These are phyloP conservation scores for Prunella himalayana DNA, from an alignment of 2,113 vertebrate species.

Conservation along the genomic window DNA sequence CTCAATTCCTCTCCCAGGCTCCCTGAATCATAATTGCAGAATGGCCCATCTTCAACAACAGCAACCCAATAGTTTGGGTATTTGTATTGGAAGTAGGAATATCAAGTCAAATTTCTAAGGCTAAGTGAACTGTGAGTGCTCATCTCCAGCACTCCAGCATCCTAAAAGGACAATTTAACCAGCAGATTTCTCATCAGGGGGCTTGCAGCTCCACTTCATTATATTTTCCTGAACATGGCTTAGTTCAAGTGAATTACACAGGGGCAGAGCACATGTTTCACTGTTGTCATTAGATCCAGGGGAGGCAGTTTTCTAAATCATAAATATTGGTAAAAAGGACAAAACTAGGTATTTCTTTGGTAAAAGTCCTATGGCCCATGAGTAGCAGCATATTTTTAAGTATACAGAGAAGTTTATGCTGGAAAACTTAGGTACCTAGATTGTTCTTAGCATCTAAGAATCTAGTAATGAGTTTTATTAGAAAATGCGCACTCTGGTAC, in stretches of 20 bases:
- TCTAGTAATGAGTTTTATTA: background rate
- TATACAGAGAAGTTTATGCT: background rate
- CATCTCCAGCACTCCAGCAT: background rate
- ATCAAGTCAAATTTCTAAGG: background rate
- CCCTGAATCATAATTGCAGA: background rate
- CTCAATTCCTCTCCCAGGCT: background rate
- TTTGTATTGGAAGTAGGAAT: background rate
- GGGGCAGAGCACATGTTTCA: background rate
- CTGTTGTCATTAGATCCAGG: background rate
- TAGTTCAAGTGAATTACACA: background rate
- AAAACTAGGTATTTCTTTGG: background rate
- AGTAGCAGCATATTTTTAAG: background rate
- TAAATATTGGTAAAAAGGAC: background rate
- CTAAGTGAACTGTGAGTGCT: background rate
- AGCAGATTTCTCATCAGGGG: background rate
- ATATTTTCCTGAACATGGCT: background rate
- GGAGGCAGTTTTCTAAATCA: background rate
- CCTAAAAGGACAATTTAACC: background rate
- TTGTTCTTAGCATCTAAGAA: background rate
- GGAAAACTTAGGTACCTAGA: background rate
- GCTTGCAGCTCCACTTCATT: background rate
- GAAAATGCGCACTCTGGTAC: background rate
- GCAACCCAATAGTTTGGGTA: fast-evolving
- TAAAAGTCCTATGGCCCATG: background rate
- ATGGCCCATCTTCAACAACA: background rate